Base-by-base conservation (phyloP, 2,113 vertebrate species). In the Panthera leo region DNA sequence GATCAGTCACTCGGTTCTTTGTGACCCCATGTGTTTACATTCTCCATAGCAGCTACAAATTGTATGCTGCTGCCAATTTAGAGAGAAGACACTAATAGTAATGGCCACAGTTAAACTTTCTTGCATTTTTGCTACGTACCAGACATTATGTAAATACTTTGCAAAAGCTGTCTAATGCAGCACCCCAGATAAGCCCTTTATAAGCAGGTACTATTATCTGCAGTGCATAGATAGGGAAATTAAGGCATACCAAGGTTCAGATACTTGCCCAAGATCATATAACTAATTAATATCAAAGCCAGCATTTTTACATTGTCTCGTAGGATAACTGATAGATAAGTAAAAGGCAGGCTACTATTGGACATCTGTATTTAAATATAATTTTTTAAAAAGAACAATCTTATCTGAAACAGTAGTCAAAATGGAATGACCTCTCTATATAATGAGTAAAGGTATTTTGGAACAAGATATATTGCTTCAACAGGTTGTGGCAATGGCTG, bases 41-140 rank as follows among this genome's bases (percentile, higher is more conserved):
- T 96, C 53, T 65, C 80, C 94, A 23, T 78, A 78, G 94, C 86
- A 89, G 29, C 29, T 93, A 48, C 70, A 82, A 36, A n/a, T 48
- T 85, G 55, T 21, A 53, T 29, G 5, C 9, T 53, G 12, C 42
- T 73, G 55, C 27, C 75, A 85, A 73, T 71, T 95, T 92, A 91
- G 58, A 65, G 21, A 92, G 0, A 61, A 91, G 48, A 27, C 18
- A 21, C 80, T 85, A 67, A 31, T 55, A 85, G 23, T 58, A 55
- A 86, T 90, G 53, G 9, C n/a, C 11, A 86, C 21, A 39, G 12
- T 67, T 70, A 53, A 84, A 87, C 75, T 68, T 89, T 51, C n/a
- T 93, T 48, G 18, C 76, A 67, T 51, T 95, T 91, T 88, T 78
- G 21, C 31, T 61, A 0, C 51, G 9, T 39, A 55, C 2, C 25